Evolutionary conservation across 2,888 invertebrate species (phyloP).

Genomic region (Salpingus planirostris): DNA sequence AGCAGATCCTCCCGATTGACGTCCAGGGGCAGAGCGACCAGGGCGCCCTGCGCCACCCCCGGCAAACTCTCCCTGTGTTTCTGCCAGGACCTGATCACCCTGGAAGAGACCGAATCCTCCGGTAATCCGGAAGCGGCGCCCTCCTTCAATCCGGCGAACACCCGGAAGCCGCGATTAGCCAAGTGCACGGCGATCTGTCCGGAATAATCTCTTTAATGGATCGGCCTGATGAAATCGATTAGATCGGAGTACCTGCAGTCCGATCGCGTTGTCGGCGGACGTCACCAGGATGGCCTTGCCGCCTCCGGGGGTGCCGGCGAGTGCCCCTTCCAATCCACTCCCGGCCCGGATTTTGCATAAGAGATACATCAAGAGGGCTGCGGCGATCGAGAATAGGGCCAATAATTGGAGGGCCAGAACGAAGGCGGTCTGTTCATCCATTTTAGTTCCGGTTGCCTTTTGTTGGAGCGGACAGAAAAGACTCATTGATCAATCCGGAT

Average conservation of each 20-base stretch:
- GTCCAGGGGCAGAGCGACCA: slow-evolving; percentile 66
- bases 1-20: slow-evolving; percentile 72
- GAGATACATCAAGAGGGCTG: slow-evolving; percentile 70
- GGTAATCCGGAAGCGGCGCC: slow-evolving; percentile 45
- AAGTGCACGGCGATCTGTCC: slow-evolving; percentile 64
- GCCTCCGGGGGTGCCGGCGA: slow-evolving; percentile 47
- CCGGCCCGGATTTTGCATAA: slow-evolving; percentile 62
- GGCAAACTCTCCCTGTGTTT: slow-evolving; percentile 39
- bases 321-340: slow-evolving; percentile 37
- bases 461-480: too few species aligned
- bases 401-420: slow-evolving; percentile 72
- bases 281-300: slow-evolving; percentile 70
- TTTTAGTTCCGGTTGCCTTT: too few species aligned
- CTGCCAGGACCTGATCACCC: slow-evolving; percentile 45
- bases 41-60: slow-evolving; percentile 32
- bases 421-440: slow-evolving; percentile 76
- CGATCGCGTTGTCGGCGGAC: slow-evolving; percentile 70
- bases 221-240: not conserved
- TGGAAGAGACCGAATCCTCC: slow-evolving; percentile 52
- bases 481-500: too few species aligned
- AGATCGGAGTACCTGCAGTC: slow-evolving; percentile 52
- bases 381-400: slow-evolving; percentile 73
- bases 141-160: slow-evolving; percentile 64
- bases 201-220: slow-evolving; percentile 14
- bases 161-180: slow-evolving; percentile 64